Conservation (phyloP, 2,888 invertebrate genomes). For the Pogonocherus hispidulus region DNA sequence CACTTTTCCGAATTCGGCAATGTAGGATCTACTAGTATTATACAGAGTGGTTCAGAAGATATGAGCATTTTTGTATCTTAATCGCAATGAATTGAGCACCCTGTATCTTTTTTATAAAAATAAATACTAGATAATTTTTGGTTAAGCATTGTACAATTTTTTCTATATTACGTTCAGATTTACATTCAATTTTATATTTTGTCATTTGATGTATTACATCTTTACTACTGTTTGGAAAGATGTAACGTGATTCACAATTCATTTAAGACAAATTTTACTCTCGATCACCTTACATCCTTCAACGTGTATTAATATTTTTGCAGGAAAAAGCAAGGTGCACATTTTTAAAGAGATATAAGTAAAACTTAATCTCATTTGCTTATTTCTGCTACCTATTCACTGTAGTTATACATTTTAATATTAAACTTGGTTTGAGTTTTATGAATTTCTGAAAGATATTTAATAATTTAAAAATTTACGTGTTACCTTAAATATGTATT, state of each 20-base stretch:
- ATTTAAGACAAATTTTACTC: neutral
- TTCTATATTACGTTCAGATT: too few species aligned
- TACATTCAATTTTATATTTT: too few species aligned
- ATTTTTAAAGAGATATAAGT: slow-evolving; percentile 6
- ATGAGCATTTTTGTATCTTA: too few species aligned
- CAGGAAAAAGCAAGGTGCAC: slow-evolving; percentile 48
- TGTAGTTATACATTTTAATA: slow-evolving; percentile 36
- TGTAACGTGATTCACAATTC: neutral
- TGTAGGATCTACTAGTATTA: too few species aligned
- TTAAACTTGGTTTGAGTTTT: slow-evolving; percentile 21
- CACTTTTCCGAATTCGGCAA: too few species aligned
- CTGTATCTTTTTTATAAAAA: too few species aligned
- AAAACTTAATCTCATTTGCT: slow-evolving; percentile 42
- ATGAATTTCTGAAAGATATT: neutral
- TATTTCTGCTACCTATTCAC: slow-evolving; percentile 47
- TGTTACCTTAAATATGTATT: too few species aligned
- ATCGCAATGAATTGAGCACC: too few species aligned
- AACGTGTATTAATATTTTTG: slow-evolving; percentile 25
- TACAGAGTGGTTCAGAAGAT: too few species aligned
- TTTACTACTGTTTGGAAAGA: neutral
- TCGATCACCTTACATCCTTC: slow-evolving; percentile 14
- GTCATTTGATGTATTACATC: slow-evolving; percentile 12
- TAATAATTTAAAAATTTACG: neutral
- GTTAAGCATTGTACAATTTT: too few species aligned
- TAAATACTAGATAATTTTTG: too few species aligned